Percentiles rank a stretch among this genome's conserved stretches.
These are phyloP conservation scores for Dolichopus griseipennis DNA, from an alignment of 2,888 invertebrate species.

Conservation along the genomic window DNA sequence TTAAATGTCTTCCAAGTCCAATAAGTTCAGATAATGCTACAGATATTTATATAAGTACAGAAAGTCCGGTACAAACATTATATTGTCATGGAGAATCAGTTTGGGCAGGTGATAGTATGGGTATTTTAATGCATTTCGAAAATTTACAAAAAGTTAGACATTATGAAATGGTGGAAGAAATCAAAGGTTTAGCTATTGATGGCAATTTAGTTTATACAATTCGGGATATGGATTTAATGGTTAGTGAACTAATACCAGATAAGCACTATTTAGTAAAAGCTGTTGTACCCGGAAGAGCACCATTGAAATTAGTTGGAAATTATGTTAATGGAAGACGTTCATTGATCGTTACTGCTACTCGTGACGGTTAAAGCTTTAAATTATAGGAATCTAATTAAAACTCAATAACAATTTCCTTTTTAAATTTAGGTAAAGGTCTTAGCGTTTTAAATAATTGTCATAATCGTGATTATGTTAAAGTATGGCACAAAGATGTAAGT, in stretches of 20 bases:
- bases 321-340: conserved; percentile 29
- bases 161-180: conserved; percentile 41
- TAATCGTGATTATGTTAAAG: conserved; percentile 28
- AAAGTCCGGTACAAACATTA: conserved; percentile 36
- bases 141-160: conserved; percentile 40
- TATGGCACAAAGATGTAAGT: conserved; percentile 29
- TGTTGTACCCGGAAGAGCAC: conserved; percentile 29
- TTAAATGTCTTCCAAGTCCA: conserved; percentile 37
- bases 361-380: conserved; percentile 27
- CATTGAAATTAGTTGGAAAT: conserved; percentile 36
- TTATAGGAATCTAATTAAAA: too few relatives aligned
- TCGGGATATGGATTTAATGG: conserved; percentile 38
- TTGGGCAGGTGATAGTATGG: conserved; percentile 42
- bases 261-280: conserved; percentile 31
- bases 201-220: conserved; percentile 37
- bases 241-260: conserved; percentile 32
- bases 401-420: too few relatives aligned
- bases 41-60: conserved; percentile 30
- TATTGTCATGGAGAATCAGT: conserved; percentile 34
- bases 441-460: conserved; percentile 33
- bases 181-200: conserved; percentile 38
- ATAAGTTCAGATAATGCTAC: conserved; percentile 29
- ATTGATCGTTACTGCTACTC: conserved; percentile 36
- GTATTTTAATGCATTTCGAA: conserved; percentile 40
- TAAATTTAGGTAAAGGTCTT: conserved; percentile 25